Evolutionary conservation across 2,888 invertebrate species (phyloP), one percentile per base, ranked within the genome.

Genomic region (Apodemia mormo): DNA sequence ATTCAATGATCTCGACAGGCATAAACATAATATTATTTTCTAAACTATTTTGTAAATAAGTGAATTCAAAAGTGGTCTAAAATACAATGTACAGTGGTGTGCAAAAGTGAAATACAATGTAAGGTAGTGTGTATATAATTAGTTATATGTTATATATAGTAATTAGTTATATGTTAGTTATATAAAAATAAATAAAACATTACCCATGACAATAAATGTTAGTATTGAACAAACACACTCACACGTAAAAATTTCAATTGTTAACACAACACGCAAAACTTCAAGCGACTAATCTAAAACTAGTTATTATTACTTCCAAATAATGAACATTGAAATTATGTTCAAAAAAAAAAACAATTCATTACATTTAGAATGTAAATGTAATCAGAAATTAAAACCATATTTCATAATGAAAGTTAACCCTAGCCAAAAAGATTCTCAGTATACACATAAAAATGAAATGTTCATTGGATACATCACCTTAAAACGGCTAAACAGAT

Each of bases 181-280:
- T 58, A 58, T 49, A 49, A 14, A 14, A 58, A 33, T 33, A 33
- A 30, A 58, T 58, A 58, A 58, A 58, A 58, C 30, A 58, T 58
- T 58, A 6, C 58, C 58, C 58, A 58, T 58, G 58, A 58, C 30
- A 58, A 12, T 58, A 58, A 30, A 12, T 58, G 12, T 54, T 69
- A n/a, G 29, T 40, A 70, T 12, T 30, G 5, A 14, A 49, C 49
- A 64, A 75, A 78, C 76, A 79, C 78, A 80, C 77, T 76, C 76
- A 77, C 71, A 58, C 58, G 30, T 67, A 61, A 64, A 52, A 56
- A 45, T 54, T 66, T 66, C 45, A 37, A 66, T 33, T 30, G 29
- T 61, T 30, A 61, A 33, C 29, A 61, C 61, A 30, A 30, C 61
- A 61, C 61, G 14, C 61, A 61, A 30, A 61, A 30, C 6, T 61